Evolutionary conservation across 2,113 vertebrate species (phyloP).

Genomic region (Nesoenas mayeri): DNA sequence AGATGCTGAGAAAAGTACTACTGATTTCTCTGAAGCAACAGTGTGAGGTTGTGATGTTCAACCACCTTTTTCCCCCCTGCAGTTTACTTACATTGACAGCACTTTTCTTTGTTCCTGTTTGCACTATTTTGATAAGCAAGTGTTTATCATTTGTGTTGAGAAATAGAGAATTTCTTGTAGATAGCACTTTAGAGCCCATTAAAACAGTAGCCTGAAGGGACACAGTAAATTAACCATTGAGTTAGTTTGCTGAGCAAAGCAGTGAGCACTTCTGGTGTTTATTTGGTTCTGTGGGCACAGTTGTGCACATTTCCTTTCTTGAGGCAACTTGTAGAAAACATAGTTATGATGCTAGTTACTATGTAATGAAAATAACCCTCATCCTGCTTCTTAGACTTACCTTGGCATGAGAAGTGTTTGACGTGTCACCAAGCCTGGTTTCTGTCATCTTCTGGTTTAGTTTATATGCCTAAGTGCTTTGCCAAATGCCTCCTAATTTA

Average conservation of each 20-base stretch:
- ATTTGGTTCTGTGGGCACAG: conserved; percentile 24
- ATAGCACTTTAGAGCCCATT: background rate
- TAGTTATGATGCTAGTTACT: background rate
- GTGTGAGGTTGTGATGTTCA: background rate
- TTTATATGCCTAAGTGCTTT: background rate
- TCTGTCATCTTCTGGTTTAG: background rate
- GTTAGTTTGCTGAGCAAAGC: background rate
- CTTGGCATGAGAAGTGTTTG: background rate
- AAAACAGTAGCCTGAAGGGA: background rate
- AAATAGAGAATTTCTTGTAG: background rate
- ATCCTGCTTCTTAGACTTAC: background rate
- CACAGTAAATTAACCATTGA: background rate
- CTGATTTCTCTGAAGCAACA: conserved; percentile 16
- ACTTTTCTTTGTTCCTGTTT: conserved; percentile 58
- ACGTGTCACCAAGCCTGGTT: background rate
- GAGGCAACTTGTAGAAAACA: background rate
- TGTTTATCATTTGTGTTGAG: background rate
- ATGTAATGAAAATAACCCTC: background rate
- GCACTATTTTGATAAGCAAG: conserved; percentile 50
- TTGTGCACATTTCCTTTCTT: background rate
- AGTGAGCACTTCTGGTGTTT: conserved; percentile 27
- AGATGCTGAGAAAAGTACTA: conserved; percentile 17
- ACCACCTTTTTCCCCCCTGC: background rate
- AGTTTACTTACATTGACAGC: conserved; percentile 20
- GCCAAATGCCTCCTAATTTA: background rate